phyloP scores from a whole-genome alignment of 2,113 vertebrate genomes.

The Tor tambroides region DNA sequence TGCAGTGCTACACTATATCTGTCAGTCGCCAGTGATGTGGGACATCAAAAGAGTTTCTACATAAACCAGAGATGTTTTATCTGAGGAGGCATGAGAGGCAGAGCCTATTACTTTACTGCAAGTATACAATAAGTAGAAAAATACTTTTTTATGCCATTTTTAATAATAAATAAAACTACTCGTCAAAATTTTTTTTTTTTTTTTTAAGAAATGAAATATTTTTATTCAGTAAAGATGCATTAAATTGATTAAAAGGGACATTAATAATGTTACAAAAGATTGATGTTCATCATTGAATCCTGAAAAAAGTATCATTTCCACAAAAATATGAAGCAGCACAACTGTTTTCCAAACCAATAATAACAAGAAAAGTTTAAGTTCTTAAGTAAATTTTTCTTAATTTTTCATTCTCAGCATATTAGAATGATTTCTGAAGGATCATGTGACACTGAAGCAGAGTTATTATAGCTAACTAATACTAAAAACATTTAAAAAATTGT shows the following conservation, averaged over 20 bases:
- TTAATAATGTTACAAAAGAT: not conserved
- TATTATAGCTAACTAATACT: not conserved
- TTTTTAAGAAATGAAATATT: too few relatives aligned
- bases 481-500: too few relatives aligned
- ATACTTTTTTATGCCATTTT: too few relatives aligned
- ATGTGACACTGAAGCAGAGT: not conserved
- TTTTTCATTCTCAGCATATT: too few relatives aligned
- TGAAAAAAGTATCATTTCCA: not conserved
- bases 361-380: not conserved
- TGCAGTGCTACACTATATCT: not conserved
- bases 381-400: too few relatives aligned
- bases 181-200: too few relatives aligned
- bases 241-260: not conserved
- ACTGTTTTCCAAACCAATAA: not conserved
- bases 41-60: conserved; percentile 8
- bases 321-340: not conserved
- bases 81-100: not conserved
- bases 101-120: conserved; percentile 41
- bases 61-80: not conserved
- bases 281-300: too few relatives aligned
- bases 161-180: too few relatives aligned
- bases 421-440: not conserved
- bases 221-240: not conserved
- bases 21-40: not conserved
- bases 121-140: not conserved